phyloP scores from a whole-genome alignment of 2,888 invertebrate genomes.

The Orthosia cruda region DNA sequence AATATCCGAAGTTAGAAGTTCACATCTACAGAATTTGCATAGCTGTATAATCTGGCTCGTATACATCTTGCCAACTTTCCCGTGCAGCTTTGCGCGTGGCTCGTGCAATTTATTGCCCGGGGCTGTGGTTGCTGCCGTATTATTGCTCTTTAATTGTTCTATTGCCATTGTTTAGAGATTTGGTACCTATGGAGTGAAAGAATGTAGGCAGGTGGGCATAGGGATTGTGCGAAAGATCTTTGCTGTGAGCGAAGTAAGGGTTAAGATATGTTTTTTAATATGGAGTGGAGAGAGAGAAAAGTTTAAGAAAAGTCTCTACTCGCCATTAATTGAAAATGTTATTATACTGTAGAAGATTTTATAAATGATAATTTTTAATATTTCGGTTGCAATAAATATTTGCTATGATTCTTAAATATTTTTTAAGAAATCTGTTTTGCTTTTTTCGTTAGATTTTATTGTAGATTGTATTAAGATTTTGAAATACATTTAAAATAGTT shows the following conservation, averaged over 20 bases:
- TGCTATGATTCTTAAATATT: too few species aligned
- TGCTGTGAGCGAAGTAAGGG: not conserved
- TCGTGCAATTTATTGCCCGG: slow-evolving; percentile 61
- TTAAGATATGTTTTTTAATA: slow-evolving; percentile 1
- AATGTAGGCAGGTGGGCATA: slow-evolving; percentile 22
- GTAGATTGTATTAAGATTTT: too few species aligned
- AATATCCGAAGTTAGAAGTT: slow-evolving; percentile 68
- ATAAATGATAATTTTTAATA: too few species aligned
- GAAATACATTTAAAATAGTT: too few species aligned
- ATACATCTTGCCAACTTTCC: slow-evolving; percentile 60
- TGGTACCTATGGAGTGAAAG: slow-evolving; percentile 23
- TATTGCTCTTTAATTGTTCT: slow-evolving; percentile 65
- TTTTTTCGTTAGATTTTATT: too few species aligned
- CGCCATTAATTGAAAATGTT: too few species aligned
- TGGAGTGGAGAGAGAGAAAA: too few species aligned
- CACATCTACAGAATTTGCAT: slow-evolving; percentile 70
- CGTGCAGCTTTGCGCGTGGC: slow-evolving; percentile 55
- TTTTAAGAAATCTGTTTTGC: too few species aligned
- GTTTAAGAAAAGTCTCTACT: too few species aligned
- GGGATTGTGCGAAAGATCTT: slow-evolving; percentile 17
- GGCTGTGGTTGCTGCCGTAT: slow-evolving; percentile 33
- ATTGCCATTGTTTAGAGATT: slow-evolving; percentile 68
- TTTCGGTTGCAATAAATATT: too few species aligned
- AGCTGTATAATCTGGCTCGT: slow-evolving; percentile 65
- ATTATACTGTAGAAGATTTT: too few species aligned